phyloP scores from a whole-genome alignment of 2,888 invertebrate species.

The Eubasilissa splendida region DNA sequence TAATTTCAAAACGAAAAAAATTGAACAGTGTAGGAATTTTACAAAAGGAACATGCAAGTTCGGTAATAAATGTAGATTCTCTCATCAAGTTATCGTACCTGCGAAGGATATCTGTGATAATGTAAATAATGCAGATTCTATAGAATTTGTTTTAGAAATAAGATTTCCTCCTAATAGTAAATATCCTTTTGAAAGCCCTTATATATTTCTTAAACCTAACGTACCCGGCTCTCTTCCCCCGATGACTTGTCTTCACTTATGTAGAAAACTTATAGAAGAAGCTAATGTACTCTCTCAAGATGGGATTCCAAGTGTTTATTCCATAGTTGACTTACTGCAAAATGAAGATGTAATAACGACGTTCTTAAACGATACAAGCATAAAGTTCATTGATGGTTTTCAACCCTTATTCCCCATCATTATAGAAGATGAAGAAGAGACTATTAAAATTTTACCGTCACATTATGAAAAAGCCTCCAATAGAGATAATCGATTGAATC shows the following conservation, averaged over 20 bases:
- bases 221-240: slow-evolving; percentile 75
- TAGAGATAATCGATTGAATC: slow-evolving; percentile 70
- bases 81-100: slow-evolving; percentile 73
- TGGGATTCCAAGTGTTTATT: slow-evolving; percentile 82
- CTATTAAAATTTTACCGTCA: slow-evolving; percentile 66
- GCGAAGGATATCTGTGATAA: slow-evolving; percentile 62
- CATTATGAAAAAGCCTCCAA: slow-evolving; percentile 79
- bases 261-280: slow-evolving; percentile 78
- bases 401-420: slow-evolving; percentile 77
- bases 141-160: slow-evolving; percentile 79
- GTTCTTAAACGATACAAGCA: slow-evolving; percentile 73
- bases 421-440: slow-evolving; percentile 64
- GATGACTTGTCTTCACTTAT: slow-evolving; percentile 77
- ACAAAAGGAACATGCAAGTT: slow-evolving; percentile 80
- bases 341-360: slow-evolving; percentile 78
- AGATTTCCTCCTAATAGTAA: slow-evolving; percentile 80
- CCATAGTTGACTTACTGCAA: slow-evolving; percentile 79
- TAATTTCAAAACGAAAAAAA: slow-evolving; percentile 69
- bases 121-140: slow-evolving; percentile 64
- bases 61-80: slow-evolving; percentile 83
- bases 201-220: slow-evolving; percentile 79
- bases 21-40: slow-evolving; percentile 77
- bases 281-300: slow-evolving; percentile 77
- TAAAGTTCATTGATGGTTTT: slow-evolving; percentile 70
- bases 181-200: slow-evolving; percentile 84